Percentiles rank a stretch among this genome's conserved stretches.
phyloP scores from a whole-genome alignment of 2,888 invertebrate species.

The Digitonthophagus gazella region DNA sequence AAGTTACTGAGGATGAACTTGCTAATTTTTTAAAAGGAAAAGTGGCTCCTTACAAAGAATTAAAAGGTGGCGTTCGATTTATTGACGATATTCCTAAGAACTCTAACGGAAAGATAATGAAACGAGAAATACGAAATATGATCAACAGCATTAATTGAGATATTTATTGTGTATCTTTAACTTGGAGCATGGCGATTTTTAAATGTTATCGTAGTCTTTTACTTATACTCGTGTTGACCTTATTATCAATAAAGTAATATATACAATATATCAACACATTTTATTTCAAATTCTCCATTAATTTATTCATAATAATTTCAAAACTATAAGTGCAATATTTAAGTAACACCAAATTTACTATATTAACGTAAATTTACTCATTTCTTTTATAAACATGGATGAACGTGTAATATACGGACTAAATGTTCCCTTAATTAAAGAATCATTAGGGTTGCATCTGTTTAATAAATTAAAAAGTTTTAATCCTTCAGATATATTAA shows the following conservation, averaged over 20 bases:
- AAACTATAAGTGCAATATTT: no score
- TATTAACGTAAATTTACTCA: neutral
- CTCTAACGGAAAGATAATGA: slow-evolving; percentile 52
- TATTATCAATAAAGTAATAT: no score
- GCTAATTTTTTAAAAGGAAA: slow-evolving; percentile 49
- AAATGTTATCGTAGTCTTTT: no score
- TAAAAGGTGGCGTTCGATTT: slow-evolving; percentile 63
- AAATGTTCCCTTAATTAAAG: neutral
- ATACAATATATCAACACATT: no score
- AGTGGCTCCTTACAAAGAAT: slow-evolving; percentile 67
- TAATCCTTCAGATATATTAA: neutral
- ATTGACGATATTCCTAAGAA: slow-evolving; percentile 53
- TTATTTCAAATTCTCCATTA: no score
- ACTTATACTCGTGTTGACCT: no score
- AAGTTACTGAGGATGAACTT: slow-evolving; percentile 51
- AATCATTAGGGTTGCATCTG: neutral
- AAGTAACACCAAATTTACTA: no score
- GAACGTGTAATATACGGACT: neutral
- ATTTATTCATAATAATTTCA: no score
- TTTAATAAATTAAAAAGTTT: neutral
- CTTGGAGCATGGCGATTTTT: no score
- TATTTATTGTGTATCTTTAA: no score
- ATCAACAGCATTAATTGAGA: no score
- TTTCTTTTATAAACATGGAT: neutral
- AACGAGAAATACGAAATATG: slow-evolving; percentile 34